Evolutionary conservation across 2,797 vertebrate genomes (phyloP), one percentile per base, ranked within the genome.

Genomic region (Tokudaia tokunoshimensis): DNA sequence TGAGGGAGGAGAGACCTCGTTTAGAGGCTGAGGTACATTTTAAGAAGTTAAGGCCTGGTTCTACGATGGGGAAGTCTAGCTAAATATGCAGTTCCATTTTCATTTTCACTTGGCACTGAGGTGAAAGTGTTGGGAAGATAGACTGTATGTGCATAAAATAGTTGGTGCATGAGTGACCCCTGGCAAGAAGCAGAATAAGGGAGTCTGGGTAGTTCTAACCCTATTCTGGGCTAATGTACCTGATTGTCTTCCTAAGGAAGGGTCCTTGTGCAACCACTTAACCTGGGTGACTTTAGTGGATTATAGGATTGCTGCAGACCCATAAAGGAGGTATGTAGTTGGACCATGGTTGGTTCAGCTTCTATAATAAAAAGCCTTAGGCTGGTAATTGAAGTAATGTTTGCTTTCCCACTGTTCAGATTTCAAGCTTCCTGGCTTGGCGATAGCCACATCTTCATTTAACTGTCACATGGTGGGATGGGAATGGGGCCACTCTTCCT

Each of bases 31-130:
- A 95, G 96, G 94, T 92, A 97, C 94, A 97, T 97, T 98, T 97
- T 96, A 92, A 89, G 96, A 96, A 97, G 95, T 97, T 92, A 92
- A 91, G 95, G 96, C 90, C 97, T 97, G 92, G 95, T 96, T 97
- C 92, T 95, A 86, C 57, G 76, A 82, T 82, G 87, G 95, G 94
- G 55, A 98, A 88, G 89, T 96, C 84, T 95, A 97, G 95, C 97
- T 98, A 97, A 98, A 98, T 97, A 93, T 97, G 98, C 92, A 96
- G 44, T 97, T 98, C 96, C 97, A 96, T 98, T 98, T 98, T 97
- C 92, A 97, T 97, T 97, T 97, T 97, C 81, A 95, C 81, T 96
- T 93, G 74, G 79, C 96, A 96, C 97, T 96, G 97, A 97, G 89
- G 97, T 94, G 8, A 95, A 96, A 96, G 96, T 95, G 82, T 88